Percentiles rank a stretch among this genome's conserved stretches.
These are phyloP conservation scores for Copidosoma floridanum DNA, from an alignment of 1,140 invertebrate species.

Conservation along the genomic window DNA sequence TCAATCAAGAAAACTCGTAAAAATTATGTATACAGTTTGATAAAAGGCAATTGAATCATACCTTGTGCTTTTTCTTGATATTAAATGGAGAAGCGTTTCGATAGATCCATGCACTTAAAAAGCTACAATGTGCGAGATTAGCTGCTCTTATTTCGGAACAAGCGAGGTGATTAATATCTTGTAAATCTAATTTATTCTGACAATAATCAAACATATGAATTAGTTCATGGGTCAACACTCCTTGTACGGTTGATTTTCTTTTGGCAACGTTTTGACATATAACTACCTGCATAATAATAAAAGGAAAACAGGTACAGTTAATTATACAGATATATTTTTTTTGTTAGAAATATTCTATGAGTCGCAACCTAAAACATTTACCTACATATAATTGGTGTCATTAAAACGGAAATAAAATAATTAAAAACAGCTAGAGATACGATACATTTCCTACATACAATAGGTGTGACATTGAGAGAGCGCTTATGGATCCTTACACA, in stretches of 20 bases:
- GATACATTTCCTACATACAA: no score
- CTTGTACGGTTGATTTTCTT: constrained; percentile 67
- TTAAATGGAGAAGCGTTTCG: constrained; percentile 75
- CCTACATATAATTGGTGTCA: no score
- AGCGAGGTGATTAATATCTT: constrained; percentile 88
- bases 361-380: no score
- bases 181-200: constrained; percentile 83
- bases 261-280: constrained; percentile 84
- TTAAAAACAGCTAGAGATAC: no score
- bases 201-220: constrained; percentile 97
- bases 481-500: no score
- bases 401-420: no score
- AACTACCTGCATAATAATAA: constrained; percentile 68
- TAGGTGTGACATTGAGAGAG: no score
- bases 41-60: no score
- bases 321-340: no score
- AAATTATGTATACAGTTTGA: constrained; percentile 20
- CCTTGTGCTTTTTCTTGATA: constrained; percentile 72
- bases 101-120: constrained; percentile 73
- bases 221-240: constrained; percentile 87
- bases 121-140: constrained; percentile 89
- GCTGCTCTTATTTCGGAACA: constrained; percentile 93
- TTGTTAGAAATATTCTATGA: no score
- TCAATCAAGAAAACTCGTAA: no score
- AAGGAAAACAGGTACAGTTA: no score